Base-by-base conservation (phyloP, 2,888 invertebrate genomes). In the Heliconius sara region DNA sequence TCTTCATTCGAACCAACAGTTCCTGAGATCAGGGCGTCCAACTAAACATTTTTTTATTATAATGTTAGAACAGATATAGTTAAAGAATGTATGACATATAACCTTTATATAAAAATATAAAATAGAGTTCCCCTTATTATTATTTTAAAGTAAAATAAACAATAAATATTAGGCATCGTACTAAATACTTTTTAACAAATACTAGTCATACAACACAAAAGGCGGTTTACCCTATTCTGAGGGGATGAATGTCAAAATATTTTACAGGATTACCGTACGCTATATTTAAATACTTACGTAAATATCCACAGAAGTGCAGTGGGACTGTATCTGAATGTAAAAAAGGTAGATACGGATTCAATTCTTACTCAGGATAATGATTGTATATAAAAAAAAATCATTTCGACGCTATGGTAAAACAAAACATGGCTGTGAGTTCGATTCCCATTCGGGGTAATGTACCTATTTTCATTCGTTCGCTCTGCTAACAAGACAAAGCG, bases 181-280 rank as follows among this genome's bases (percentile, higher is more conserved):
- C 19, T 71, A 13, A 43, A 43, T 47, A 12, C 19, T 47, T 72
- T 16, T 74, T 63, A 25, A 39, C 39, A 63, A 74, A 63, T 63
- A 74, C 63, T 34, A 74, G 43, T 60, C 25, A 9, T 19, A 63
- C 39, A 12, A 34, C n/a, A 30, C 72, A 52, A 34, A 57, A 52
- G 72, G 57, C 22, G n/a, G 25, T 63, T 63, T 39, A 63, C 22
- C 63, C 63, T 39, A 72, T 27, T 30, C 27, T 30, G 39, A 74
- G 13, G 25, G 74, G 63, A 34, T 63, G 63, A 74, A 74, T 43
- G 74, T 74, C 74, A 74, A 57, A 74, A 74, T 63, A 63, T 63
- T 73, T 73, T 74, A 74, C 34, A 43, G 63, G 57, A 74, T 57
- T 72, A 72, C 30, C 47, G 34, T 30, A 70, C 22, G 13, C 19